Conservation (phyloP, 2,113 vertebrate species). For the Carassius gibelio region DNA sequence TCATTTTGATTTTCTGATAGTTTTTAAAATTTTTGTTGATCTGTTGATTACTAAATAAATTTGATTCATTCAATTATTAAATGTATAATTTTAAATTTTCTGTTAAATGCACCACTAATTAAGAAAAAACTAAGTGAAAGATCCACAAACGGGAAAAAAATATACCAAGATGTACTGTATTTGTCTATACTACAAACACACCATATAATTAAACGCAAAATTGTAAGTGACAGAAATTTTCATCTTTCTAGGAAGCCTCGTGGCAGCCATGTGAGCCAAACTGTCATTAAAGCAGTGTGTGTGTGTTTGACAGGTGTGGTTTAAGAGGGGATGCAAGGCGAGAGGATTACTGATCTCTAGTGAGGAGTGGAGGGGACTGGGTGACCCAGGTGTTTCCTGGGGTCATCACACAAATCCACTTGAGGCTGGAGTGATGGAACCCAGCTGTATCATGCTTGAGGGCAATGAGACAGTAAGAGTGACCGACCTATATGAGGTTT, state of each 20-base stretch:
- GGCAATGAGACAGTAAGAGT: neutral
- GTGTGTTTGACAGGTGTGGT: slow-evolving; percentile 46
- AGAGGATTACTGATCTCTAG: slow-evolving; percentile 41
- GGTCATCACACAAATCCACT: slow-evolving; percentile 15
- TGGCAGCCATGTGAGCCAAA: slow-evolving; percentile 24
- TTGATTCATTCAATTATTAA: too few relatives aligned
- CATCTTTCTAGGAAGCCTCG: slow-evolving; percentile 45
- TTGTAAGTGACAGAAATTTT: neutral
- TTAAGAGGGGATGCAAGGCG: slow-evolving; percentile 40
- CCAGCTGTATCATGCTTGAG: neutral
- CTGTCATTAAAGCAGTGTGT: neutral
- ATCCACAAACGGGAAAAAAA: neutral
- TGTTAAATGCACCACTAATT: too few relatives aligned
- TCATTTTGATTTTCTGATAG: too few relatives aligned
- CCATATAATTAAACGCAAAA: neutral
- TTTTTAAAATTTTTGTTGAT: too few relatives aligned
- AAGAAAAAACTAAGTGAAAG: too few relatives aligned
- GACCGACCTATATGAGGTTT: neutral
- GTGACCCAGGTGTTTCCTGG: slow-evolving; percentile 41
- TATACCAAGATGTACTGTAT: too few relatives aligned
- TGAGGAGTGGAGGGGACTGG: slow-evolving; percentile 24
- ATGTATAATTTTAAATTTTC: too few relatives aligned
- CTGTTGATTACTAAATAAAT: too few relatives aligned
- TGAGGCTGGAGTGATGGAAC: slow-evolving; percentile 4
- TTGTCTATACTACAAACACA: neutral